These are phyloP conservation scores for Mythimna loreyi DNA, from an alignment of 2,888 invertebrate species.

Conservation along the genomic window DNA sequence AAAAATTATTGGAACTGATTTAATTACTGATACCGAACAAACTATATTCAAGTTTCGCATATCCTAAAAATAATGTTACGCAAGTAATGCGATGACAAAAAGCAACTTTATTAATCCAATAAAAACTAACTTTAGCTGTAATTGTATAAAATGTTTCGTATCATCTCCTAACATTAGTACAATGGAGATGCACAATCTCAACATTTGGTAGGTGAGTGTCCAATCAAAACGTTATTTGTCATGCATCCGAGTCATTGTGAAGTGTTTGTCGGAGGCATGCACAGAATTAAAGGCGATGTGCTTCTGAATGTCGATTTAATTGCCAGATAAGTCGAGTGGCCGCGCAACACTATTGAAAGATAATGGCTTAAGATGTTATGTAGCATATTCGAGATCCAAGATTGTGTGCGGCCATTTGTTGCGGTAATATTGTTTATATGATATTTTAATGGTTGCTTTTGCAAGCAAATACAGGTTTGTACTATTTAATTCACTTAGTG, in stretches of 20 bases:
- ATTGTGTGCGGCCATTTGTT: constrained; percentile 66
- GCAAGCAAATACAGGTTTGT: neutral
- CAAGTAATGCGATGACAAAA: too few species aligned
- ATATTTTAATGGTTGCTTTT: constrained; percentile 51
- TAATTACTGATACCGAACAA: too few species aligned
- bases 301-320: constrained; percentile 91
- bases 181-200: constrained; percentile 67
- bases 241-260: constrained; percentile 88
- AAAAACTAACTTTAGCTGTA: neutral
- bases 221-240: constrained; percentile 90
- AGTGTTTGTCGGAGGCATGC: constrained; percentile 86
- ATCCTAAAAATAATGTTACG: too few species aligned
- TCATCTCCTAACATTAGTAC: constrained; percentile 40
- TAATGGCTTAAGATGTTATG: constrained; percentile 88
- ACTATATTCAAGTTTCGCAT: too few species aligned
- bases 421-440: constrained; percentile 62
- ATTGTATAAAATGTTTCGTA: constrained; percentile 4
- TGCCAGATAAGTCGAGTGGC: constrained; percentile 88
- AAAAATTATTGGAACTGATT: too few species aligned
- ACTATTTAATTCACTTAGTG: neutral
- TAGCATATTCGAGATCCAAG: constrained; percentile 82
- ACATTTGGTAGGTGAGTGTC: constrained; percentile 77
- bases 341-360: constrained; percentile 87
- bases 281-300: constrained; percentile 86
- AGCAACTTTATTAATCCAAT: too few species aligned